Evolutionary conservation across 2,113 vertebrate genomes (phyloP).

Genomic region (Caloenas nicobarica): DNA sequence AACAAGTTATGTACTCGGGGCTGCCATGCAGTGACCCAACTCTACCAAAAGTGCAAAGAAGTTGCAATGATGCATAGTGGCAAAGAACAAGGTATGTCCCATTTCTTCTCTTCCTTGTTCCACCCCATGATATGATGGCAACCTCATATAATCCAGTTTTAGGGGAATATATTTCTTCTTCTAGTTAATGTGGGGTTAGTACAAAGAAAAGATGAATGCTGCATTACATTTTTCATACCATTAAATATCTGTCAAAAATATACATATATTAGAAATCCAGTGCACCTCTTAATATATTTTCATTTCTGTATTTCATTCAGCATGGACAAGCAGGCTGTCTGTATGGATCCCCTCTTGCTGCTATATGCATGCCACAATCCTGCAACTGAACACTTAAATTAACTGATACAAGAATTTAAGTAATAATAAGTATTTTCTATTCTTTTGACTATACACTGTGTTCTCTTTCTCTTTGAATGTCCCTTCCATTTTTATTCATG

Average conservation of each 20-base stretch:
- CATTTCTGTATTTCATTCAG: not conserved
- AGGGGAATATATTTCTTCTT: not conserved
- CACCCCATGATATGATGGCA: not conserved
- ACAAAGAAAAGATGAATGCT: not conserved
- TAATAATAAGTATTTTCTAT: not conserved
- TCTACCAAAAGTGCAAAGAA: not conserved
- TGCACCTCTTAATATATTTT: not conserved
- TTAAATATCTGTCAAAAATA: not conserved
- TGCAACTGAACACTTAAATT: not conserved
- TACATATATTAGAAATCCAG: not conserved
- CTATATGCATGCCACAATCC: not conserved
- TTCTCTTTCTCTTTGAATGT: not conserved
- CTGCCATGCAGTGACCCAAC: not conserved
- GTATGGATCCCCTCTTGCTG: not conserved
- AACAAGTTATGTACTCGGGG: not conserved
- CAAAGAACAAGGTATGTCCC: not conserved
- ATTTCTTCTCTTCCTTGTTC: not conserved
- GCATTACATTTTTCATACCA: not conserved
- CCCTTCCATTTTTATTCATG: not conserved
- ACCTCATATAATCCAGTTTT: not conserved
- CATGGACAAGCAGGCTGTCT: not conserved
- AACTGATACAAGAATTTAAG: not conserved
- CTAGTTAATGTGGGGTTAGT: fast-evolving
- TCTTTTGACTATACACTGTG: not conserved
- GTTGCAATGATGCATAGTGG: too few species aligned